Conservation (phyloP, 2,113 vertebrate genomes). For the Gulo gulo region DNA sequence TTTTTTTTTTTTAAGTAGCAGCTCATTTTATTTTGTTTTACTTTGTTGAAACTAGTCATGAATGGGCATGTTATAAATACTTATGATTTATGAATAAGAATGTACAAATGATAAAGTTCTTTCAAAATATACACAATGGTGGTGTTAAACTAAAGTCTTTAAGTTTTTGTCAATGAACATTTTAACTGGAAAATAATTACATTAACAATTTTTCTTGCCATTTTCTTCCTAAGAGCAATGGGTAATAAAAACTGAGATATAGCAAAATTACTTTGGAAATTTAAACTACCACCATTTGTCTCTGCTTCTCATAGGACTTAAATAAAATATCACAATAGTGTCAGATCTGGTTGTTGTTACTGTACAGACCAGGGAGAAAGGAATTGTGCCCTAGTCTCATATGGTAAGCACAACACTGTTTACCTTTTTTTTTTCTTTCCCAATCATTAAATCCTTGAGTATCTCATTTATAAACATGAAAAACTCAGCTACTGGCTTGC, state of each 20-base stretch:
- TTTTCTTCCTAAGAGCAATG: conserved; percentile 3
- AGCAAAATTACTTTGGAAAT: neutral
- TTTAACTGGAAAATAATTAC: conserved; percentile 37
- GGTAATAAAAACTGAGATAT: neutral
- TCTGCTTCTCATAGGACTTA: neutral
- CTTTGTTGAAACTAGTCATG: conserved; percentile 9
- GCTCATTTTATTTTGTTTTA: neutral
- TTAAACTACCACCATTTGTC: neutral
- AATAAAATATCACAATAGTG: neutral
- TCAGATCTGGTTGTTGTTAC: neutral
- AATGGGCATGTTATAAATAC: neutral
- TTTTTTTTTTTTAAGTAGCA: neutral
- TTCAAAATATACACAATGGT: neutral
- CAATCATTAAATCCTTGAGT: neutral
- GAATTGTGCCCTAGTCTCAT: neutral
- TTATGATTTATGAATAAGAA: neutral
- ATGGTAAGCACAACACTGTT: neutral
- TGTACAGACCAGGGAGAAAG: neutral
- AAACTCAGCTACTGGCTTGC: neutral
- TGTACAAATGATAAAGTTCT: neutral
- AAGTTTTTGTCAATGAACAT: neutral
- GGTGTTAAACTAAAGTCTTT: neutral
- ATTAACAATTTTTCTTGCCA: neutral
- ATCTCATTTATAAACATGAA: conserved; percentile 40
- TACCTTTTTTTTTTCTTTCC: neutral